Evolutionary conservation across 1,140 invertebrate species (phyloP), one percentile per base, ranked within the genome.

Genomic region (Achroia grisella): DNA sequence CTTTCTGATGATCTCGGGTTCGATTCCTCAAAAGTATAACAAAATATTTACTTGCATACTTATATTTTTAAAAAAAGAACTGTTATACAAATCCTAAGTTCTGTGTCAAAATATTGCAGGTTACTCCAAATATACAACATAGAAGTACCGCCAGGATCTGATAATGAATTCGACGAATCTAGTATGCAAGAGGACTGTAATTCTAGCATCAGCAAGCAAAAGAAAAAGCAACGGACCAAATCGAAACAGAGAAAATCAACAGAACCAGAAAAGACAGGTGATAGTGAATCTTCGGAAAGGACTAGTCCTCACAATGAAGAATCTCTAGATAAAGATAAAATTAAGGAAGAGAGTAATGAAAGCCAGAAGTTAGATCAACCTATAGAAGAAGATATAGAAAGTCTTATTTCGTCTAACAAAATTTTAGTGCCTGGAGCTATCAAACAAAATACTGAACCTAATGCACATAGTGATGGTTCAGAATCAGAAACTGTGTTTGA

Each of bases 51-150:
- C n/a, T n/a, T n/a, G n/a, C n/a, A n/a, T n/a, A n/a, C n/a, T n/a
- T n/a, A n/a, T n/a, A n/a, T n/a, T n/a, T n/a, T n/a, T n/a, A n/a
- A n/a, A n/a, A n/a, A n/a, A n/a, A n/a, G n/a, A n/a, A n/a, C n/a
- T n/a, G n/a, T n/a, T n/a, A n/a, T n/a, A n/a, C n/a, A n/a, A n/a
- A n/a, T n/a, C n/a, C n/a, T n/a, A n/a, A n/a, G n/a, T n/a, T n/a
- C n/a, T n/a, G n/a, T n/a, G n/a, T 23, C 6, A 6, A 23, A 23
- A 23, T 23, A 10, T 81, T 85, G 6, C 70, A 93, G 92, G 66
- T 87, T 94, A 35, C 78, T 94, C 5, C 88, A 90, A 63, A 90
- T 91, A 50, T 89, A 92, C 66, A 91, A 93, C 59, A 87, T 93
- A 17, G 89, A 91, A 51, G 87, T 90, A 23, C 87, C 88, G 53